Base-by-base conservation (phyloP, 2,113 vertebrate genomes). In the Melanocharis versteri region DNA sequence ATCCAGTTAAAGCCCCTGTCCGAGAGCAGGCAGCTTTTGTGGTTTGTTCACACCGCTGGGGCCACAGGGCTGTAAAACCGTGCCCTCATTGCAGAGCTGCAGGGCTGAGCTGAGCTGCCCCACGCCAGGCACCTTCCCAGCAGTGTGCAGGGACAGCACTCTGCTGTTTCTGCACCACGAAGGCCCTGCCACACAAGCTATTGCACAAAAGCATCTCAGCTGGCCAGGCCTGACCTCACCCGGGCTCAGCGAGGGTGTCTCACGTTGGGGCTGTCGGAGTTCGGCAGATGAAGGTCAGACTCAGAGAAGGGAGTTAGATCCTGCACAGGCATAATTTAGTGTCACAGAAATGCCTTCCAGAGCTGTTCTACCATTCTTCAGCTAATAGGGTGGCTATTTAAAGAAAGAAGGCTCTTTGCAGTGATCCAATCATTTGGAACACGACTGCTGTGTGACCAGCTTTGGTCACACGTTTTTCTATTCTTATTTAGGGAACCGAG, bases 371-470 rank as follows among this genome's bases (percentile, higher is more conserved):
- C 90, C n/a, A 27, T 81, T 75, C 90, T 40, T 17, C 86, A 86
- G 93, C 90, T 95, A 94, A 96, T 61, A 82, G 92, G n/a, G 30
- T n/a, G 88, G 92, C 76, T 96, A 90, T 97, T 96, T 95, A 94
- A 94, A 95, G 94, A 82, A 68, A 35, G 68, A 40, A 83, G 26
- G 48, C 60, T 66, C 65, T 90, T 90, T 82, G 79, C 93, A 87
- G 72, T 15, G 61, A 86, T 35, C 82, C 79, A 58, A 22, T 86
- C 71, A 78, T 71, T 88, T 42, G 89, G 90, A 95, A 71, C 68
- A 81, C 26, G 39, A 47, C 79, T 94, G 90, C 89, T 87, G 57
- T 42, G 83, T 23, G 56, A 53, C 84, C 40, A 77, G 78, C 83
- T 82, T 71, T 90, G 92, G 30, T 88, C 85, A 92, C 78, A 70